A percentile compares a stretch with the other conserved stretches of the same genome.
These are phyloP conservation scores for Elanoides forficatus DNA, from an alignment of 2,113 vertebrate species.

Conservation along the genomic window DNA sequence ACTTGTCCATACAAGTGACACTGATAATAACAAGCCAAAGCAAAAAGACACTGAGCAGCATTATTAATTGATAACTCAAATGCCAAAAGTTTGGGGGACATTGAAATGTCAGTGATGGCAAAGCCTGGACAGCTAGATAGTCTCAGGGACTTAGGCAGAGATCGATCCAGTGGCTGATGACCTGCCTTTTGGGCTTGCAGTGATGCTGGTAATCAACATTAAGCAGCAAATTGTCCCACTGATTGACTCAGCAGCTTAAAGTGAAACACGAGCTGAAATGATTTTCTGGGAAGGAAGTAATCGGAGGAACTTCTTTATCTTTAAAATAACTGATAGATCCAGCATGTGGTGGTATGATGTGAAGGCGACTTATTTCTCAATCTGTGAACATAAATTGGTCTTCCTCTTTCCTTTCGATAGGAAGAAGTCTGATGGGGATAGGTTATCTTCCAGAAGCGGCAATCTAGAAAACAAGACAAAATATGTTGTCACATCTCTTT, in stretches of 20 bases:
- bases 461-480: slow-evolving; percentile 41
- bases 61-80: background rate
- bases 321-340: slow-evolving; percentile 5
- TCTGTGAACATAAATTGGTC: background rate
- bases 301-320: slow-evolving; percentile 34
- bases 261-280: background rate
- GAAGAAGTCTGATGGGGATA: background rate
- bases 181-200: background rate
- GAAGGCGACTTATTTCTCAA: background rate
- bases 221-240: background rate
- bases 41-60: background rate
- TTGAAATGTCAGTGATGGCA: background rate
- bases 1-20: background rate
- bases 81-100: background rate
- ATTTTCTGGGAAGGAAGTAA: background rate
- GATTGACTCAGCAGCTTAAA: background rate
- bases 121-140: background rate
- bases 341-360: background rate
- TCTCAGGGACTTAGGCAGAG: background rate
- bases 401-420: background rate
- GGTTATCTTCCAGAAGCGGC: background rate
- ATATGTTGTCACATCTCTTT: background rate
- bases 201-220: background rate
- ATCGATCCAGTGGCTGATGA: background rate
- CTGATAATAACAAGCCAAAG: background rate